Conservation (phyloP, 2,797 vertebrate genomes). For the Squalus acanthias region DNA sequence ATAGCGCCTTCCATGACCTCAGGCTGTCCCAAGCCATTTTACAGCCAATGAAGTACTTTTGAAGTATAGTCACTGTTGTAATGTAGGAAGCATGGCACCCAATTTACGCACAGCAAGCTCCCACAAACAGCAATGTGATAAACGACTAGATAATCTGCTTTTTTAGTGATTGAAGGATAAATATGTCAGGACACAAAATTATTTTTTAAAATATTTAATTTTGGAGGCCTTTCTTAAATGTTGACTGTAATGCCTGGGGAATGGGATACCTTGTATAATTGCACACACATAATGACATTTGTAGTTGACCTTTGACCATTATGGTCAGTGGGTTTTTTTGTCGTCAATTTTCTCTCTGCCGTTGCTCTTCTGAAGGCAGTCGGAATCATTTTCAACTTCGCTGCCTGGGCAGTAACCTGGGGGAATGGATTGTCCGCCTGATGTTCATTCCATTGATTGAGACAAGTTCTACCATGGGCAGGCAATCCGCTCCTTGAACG, state of each 20-base stretch:
- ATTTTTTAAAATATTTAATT: not conserved
- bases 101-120: not conserved
- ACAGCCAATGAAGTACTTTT: not conserved
- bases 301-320: too few species aligned
- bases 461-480: too few species aligned
- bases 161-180: not conserved
- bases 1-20: not conserved
- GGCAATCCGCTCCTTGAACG: too few species aligned
- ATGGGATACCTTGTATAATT: not conserved
- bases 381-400: not conserved
- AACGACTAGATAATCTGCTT: not conserved
- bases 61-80: not conserved
- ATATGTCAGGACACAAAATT: not conserved
- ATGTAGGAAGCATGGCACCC: not conserved
- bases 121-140: not conserved
- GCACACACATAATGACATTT: not conserved
- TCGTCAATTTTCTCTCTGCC: not conserved
- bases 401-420: not conserved
- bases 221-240: not conserved
- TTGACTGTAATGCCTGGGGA: not conserved
- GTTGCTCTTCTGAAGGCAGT: not conserved
- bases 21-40: not conserved
- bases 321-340: not conserved
- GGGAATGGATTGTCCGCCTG: too few species aligned
- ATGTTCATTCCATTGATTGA: not conserved